Evolutionary conservation across 30 jellyfish, hydroid and myxozoan genomes (phyloP).

Genomic region (Mastigias papua): DNA sequence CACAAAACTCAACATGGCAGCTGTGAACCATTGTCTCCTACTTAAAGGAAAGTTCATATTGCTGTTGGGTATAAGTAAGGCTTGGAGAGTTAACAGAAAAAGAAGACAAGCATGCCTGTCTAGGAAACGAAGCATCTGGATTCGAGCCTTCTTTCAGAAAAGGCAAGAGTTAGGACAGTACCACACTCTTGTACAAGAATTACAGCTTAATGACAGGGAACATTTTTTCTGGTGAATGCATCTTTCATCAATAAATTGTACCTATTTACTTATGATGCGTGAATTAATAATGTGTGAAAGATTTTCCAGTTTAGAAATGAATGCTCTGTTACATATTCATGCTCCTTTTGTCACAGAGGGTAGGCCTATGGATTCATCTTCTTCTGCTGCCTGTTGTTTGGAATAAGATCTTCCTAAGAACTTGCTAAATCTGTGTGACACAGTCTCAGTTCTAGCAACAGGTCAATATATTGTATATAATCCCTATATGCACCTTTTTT

Average conservation of each 20-base stretch:
- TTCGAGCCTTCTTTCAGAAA: neutral
- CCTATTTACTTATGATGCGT: neutral
- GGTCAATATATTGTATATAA: neutral
- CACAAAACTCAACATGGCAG: slow-evolving; percentile 14
- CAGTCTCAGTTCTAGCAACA: neutral
- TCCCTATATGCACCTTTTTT: neutral
- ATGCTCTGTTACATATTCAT: neutral
- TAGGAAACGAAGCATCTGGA: neutral
- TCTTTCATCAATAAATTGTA: neutral
- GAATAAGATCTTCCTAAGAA: neutral
- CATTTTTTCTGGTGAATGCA: slow-evolving; percentile 1
- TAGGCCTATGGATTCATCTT: neutral
- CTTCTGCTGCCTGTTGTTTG: neutral
- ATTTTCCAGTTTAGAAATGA: neutral
- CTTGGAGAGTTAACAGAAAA: slow-evolving; percentile 11
- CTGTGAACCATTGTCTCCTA: slow-evolving; percentile 20
- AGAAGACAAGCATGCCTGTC: neutral
- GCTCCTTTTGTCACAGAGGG: neutral
- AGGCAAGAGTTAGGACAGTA: slow-evolving; percentile 12
- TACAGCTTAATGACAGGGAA: slow-evolving; percentile 8
- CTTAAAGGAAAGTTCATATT: slow-evolving; percentile 2
- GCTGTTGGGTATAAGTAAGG: slow-evolving; percentile 9
- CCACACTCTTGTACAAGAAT: neutral
- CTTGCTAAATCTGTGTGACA: neutral
- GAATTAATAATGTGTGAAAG: neutral